These are phyloP conservation scores for Oophaga pumilio DNA, from an alignment of 2,113 vertebrate species.

Conservation along the genomic window DNA sequence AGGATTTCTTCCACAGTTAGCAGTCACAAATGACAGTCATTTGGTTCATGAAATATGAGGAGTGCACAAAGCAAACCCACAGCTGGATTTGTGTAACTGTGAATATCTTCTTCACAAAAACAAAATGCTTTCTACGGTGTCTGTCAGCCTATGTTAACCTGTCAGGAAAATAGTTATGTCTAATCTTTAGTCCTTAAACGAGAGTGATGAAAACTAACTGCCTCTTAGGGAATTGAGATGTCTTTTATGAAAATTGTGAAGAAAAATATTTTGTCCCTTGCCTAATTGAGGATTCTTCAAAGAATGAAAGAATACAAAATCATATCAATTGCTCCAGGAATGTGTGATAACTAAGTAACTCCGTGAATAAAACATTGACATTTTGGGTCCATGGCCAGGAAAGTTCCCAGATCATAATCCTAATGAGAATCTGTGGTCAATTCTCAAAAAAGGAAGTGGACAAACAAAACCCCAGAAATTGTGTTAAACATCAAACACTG, in stretches of 20 bases:
- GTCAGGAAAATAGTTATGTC: conserved; percentile 70
- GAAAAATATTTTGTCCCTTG: conserved; percentile 62
- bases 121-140: conserved; percentile 61
- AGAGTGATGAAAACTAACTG: conserved; percentile 75
- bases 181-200: conserved; percentile 62
- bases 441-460: too few species aligned
- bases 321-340: neutral
- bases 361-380: too few species aligned
- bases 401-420: too few species aligned
- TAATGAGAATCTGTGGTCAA: too few species aligned
- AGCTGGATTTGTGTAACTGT: conserved; percentile 60
- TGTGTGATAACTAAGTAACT: too few species aligned
- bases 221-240: conserved; percentile 73
- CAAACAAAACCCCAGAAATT: too few species aligned
- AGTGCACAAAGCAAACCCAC: conserved; percentile 48
- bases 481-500: too few species aligned
- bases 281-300: conserved; percentile 64
- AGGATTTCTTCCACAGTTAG: conserved; percentile 2
- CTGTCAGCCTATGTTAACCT: conserved; percentile 64
- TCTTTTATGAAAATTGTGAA: conserved; percentile 65
- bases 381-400: too few species aligned
- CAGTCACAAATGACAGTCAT: conserved; percentile 39
- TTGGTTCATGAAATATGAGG: conserved; percentile 58
- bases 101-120: conserved; percentile 60
- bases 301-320: conserved; percentile 58